Evolutionary conservation across 2,888 invertebrate genomes (phyloP).

Genomic region (Andrena chrysosceles): DNA sequence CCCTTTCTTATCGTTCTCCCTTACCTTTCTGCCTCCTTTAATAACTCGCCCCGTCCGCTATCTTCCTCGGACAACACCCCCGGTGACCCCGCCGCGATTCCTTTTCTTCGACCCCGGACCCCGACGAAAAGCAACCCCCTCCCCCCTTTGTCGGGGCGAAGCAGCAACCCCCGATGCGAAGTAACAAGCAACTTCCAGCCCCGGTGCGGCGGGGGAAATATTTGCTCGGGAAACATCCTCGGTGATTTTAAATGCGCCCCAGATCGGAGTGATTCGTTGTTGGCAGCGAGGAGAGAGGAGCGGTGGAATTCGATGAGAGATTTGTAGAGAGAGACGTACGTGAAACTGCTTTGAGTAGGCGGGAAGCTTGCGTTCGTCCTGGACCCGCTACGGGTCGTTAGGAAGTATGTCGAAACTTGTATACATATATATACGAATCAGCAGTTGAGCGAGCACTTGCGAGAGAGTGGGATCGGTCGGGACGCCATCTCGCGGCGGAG

Average conservation of each 20-base stretch:
- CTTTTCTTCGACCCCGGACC: conserved; percentile 14
- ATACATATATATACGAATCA: no score
- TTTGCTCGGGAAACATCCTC: conserved; percentile 25
- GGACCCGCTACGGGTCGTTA: no score
- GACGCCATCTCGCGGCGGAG: no score
- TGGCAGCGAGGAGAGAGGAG: no score
- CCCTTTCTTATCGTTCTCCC: conserved; percentile 57
- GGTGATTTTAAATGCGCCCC: conserved; percentile 12
- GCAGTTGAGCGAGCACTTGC: no score
- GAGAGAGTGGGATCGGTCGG: no score
- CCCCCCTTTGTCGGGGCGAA: conserved; percentile 28
- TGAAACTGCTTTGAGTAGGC: no score
- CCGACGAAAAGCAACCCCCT: conserved; percentile 34
- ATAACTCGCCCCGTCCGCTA: conserved; percentile 49
- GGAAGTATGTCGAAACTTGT: no score
- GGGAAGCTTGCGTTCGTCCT: no score
- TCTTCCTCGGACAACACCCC: conserved; percentile 50
- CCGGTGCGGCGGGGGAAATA: conserved; percentile 24
- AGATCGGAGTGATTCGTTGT: not conserved
- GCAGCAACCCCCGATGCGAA: not conserved
- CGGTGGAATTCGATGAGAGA: no score
- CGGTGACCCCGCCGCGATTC: not conserved
- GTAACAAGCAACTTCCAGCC: conserved; percentile 40
- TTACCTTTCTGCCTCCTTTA: conserved; percentile 46
- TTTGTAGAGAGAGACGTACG: no score